These are phyloP conservation scores for Isoperla grammatica DNA, from an alignment of 2,888 invertebrate species.

Conservation along the genomic window DNA sequence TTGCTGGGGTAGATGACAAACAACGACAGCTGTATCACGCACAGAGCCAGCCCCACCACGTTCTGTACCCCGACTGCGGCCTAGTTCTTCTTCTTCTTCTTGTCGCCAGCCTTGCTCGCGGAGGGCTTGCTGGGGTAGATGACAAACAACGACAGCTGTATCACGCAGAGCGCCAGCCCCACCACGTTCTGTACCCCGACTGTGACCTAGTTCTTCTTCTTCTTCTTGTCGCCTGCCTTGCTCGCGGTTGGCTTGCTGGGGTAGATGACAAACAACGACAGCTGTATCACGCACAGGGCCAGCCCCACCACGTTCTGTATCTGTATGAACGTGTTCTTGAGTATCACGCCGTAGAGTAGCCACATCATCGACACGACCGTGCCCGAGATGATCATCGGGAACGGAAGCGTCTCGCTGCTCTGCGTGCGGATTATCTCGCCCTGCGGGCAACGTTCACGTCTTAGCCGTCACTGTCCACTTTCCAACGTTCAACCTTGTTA, in stretches of 20 bases:
- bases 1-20: slow-evolving; percentile 61
- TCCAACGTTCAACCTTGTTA: no score
- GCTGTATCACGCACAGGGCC: slow-evolving; percentile 54
- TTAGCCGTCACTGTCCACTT: no score
- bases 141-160: slow-evolving; percentile 62
- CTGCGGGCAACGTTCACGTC: slow-evolving; percentile 50
- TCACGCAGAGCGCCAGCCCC: slow-evolving; percentile 52
- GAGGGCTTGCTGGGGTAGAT: slow-evolving; percentile 56
- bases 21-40: slow-evolving; percentile 57
- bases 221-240: no score
- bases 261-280: slow-evolving; percentile 63
- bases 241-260: slow-evolving; percentile 46
- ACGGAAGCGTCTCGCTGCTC: slow-evolving; percentile 81
- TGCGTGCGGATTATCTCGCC: slow-evolving; percentile 69
- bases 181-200: slow-evolving; percentile 74
- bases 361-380: slow-evolving; percentile 72
- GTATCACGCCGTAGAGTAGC: slow-evolving; percentile 73
- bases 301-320: slow-evolving; percentile 71
- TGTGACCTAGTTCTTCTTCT: slow-evolving; percentile 9
- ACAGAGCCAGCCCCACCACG: slow-evolving; percentile 55
- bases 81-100: no score
- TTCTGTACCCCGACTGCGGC: slow-evolving; percentile 81
- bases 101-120: no score
- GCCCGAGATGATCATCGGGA: slow-evolving; percentile 80
- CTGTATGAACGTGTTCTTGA: slow-evolving; percentile 68